phyloP scores from a whole-genome alignment of 2,888 invertebrate genomes.

The Frankliniella intonsa region DNA sequence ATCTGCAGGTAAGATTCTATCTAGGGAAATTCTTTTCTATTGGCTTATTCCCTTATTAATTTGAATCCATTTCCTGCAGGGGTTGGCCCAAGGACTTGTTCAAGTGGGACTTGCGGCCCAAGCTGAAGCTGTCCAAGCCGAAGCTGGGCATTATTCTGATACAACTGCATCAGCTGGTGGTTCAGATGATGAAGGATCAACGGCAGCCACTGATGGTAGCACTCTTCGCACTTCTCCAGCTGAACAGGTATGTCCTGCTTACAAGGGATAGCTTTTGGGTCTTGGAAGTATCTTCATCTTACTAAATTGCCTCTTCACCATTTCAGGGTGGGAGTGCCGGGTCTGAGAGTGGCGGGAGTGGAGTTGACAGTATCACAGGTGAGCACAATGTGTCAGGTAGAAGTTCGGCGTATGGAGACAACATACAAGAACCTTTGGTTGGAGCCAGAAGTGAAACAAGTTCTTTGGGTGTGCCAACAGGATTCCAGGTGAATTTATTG shows the following conservation, averaged over 20 bases:
- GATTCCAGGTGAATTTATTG: conserved; percentile 45
- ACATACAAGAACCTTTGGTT: conserved; percentile 52
- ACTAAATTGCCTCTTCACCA: neutral
- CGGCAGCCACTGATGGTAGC: conserved; percentile 91
- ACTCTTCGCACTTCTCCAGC: conserved; percentile 81
- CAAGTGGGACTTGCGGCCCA: conserved; percentile 33
- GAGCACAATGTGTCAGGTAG: conserved; percentile 79
- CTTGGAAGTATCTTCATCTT: neutral
- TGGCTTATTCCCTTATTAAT: neutral
- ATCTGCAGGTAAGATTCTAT: conserved; percentile 7
- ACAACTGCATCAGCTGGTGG: conserved; percentile 81
- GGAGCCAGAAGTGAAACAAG: conserved; percentile 57
- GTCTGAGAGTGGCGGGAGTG: conserved; percentile 87
- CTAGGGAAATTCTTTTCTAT: neutral
- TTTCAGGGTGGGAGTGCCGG: conserved; percentile 49
- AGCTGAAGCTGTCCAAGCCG: conserved; percentile 44
- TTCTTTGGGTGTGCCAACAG: conserved; percentile 51
- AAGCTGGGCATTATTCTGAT: conserved; percentile 68
- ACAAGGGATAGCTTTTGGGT: neutral
- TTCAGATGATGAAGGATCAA: conserved; percentile 92
- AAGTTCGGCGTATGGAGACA: conserved; percentile 86
- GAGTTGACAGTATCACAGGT: conserved; percentile 88
- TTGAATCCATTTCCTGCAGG: conserved; percentile 24
- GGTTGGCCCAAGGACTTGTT: conserved; percentile 12
- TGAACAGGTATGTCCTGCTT: conserved; percentile 55